Percentiles rank a stretch among this genome's conserved stretches.
These are phyloP conservation scores for Oryzias dopingdopingensis DNA, from an alignment of 2,797 vertebrate genomes.

Conservation along the genomic window DNA sequence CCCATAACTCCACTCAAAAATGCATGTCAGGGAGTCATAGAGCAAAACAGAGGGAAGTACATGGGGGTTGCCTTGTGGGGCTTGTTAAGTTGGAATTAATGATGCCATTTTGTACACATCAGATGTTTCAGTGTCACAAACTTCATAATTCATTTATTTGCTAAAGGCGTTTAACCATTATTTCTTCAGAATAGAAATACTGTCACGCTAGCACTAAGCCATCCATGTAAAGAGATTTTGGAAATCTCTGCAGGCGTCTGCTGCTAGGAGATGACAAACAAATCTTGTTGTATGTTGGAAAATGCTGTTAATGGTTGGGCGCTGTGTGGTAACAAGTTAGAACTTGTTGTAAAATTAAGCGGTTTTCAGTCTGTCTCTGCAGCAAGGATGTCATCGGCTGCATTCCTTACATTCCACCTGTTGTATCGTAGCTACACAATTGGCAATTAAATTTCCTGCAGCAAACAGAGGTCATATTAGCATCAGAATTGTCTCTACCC, in stretches of 20 bases:
- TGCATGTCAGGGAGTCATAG: constrained; percentile 58
- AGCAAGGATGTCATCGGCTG: constrained; percentile 57
- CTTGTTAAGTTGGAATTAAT: constrained; percentile 70
- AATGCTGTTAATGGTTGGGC: constrained; percentile 50
- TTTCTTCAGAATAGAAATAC: constrained; percentile 36
- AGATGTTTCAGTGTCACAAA: constrained; percentile 48
- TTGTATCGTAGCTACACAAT: constrained; percentile 78
- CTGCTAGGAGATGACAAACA: constrained; percentile 67
- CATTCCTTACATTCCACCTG: constrained; percentile 88
- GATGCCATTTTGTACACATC: constrained; percentile 44
- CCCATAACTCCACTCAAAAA: constrained; percentile 52
- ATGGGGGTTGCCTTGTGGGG: constrained; percentile 53
- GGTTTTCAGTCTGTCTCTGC: constrained; percentile 60
- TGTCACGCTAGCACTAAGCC: constrained; percentile 33
- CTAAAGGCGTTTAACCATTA: constrained; percentile 27
- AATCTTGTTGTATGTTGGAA: constrained; percentile 45
- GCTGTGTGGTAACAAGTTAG: constrained; percentile 70
- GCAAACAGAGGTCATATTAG: constrained; percentile 81
- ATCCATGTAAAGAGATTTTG: constrained; percentile 45
- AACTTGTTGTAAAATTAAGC: constrained; percentile 73
- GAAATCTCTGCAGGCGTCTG: constrained; percentile 41
- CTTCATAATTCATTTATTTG: constrained; percentile 42
- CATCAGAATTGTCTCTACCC: constrained; percentile 78
- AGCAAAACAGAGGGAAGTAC: constrained; percentile 47
- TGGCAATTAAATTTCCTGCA: constrained; percentile 85